Evolutionary conservation across 2,797 vertebrate species (phyloP), one percentile per base, ranked within the genome.

Genomic region (Distichodus sexfasciatus): DNA sequence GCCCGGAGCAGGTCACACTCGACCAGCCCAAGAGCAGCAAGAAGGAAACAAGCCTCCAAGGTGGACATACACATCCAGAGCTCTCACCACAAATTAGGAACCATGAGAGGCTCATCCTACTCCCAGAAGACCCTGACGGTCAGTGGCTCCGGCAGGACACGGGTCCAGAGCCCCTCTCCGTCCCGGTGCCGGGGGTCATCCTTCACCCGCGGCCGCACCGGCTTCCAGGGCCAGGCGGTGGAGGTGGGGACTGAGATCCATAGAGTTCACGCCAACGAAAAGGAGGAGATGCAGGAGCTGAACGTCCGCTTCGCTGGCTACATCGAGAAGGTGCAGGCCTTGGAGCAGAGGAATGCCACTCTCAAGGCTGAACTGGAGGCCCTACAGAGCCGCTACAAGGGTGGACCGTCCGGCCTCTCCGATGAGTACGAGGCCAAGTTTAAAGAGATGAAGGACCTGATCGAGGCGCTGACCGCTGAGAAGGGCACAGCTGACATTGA

Each of bases 201-300:
- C 0, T 82, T 77, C 28, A 85, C 38, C 78, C 83, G 75, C 0
- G 87, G 89, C 4, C 87, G 86, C 10, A 29, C 86, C 0, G 89
- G 87, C 9, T 80, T 84, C 69, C 86, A 81, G 23, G 81, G 83
- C 14, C 48, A 55, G 0, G 69, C 19, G 0, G 76, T 90, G 0
- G 86, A 87, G 69, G 2, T 87, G 43, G 85, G 78, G 59, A 88
- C 89, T 0, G 87, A 92, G 85, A 84, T 91, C 71, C 90, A 91
- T 71, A 84, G 89, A 81, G 83, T 87, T 0, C 90, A 89, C 47
- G 80, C 80, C 66, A 90, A 88, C 1, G 91, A 91, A 82, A 93
- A 94, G 70, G 91, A 93, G 76, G 91, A 92, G 77, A 92, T 92
- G 88, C 87, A 92, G 69, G 86, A 91, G 68, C 83, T 92, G 58